Conservation (phyloP, 2,797 vertebrate species). For the Neosilurus hyrtlii region DNA sequence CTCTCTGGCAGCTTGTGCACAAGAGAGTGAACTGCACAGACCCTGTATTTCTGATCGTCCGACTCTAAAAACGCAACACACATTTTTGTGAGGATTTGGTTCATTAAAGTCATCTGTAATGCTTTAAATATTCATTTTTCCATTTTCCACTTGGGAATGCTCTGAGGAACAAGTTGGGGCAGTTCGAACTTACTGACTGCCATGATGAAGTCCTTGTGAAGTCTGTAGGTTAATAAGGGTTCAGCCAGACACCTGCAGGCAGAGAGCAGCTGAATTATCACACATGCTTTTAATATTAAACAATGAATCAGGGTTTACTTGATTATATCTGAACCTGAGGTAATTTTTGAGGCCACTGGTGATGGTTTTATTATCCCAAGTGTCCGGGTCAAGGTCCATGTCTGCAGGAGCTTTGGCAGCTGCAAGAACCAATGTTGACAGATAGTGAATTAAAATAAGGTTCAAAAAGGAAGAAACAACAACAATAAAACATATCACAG, state of each 20-base stretch:
- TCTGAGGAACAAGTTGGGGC: not conserved
- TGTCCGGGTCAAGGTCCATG: conserved; percentile 87
- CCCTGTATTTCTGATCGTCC: conserved; percentile 94
- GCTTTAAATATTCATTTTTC: conserved; percentile 28
- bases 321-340: conserved; percentile 79
- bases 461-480: conserved; percentile 66
- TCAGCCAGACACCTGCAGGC: conserved; percentile 87
- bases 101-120: conserved; percentile 20
- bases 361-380: conserved; percentile 98
- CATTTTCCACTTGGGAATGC: conserved; percentile 20
- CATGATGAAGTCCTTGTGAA: conserved; percentile 95
- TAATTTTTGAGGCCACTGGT: conserved; percentile 98
- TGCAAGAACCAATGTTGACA: conserved; percentile 58
- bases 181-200: conserved; percentile 88
- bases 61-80: conserved; percentile 78
- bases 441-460: conserved; percentile 16
- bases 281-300: conserved; percentile 16
- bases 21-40: conserved; percentile 90
- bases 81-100: conserved; percentile 1
- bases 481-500: conserved; percentile 40
- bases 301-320: not conserved
- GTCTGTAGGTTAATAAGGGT: conserved; percentile 93
- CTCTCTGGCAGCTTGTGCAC: conserved; percentile 92
- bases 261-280: conserved; percentile 26
- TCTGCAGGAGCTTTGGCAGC: conserved; percentile 87